A percentile compares a stretch with the other conserved stretches of the same genome.
These are phyloP conservation scores for Colletes gigas DNA, from an alignment of 1,140 invertebrate genomes.

Conservation along the genomic window DNA sequence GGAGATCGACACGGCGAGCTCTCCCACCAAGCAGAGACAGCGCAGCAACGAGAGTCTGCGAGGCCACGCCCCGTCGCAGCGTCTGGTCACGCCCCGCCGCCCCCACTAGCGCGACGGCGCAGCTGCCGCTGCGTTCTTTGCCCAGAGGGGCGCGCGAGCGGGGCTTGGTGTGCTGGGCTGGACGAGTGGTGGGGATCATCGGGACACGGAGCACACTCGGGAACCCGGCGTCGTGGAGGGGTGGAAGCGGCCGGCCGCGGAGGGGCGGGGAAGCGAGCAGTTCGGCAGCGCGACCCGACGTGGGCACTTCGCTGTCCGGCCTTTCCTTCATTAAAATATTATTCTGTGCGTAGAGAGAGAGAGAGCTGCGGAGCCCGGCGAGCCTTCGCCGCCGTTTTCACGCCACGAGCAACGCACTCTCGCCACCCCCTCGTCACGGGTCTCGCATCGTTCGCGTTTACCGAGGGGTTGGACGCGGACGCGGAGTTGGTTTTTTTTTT, in stretches of 20 bases:
- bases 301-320: conserved; percentile 81
- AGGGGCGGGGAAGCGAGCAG: conserved; percentile 80
- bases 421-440: conserved; percentile 48
- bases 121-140: not conserved
- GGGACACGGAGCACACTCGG: conserved; percentile 32
- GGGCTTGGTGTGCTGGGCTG: conserved; percentile 4
- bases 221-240: conserved; percentile 43
- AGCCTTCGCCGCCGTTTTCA: conserved; percentile 57
- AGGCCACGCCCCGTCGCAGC: conserved; percentile 16
- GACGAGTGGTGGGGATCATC: not conserved
- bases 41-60: conserved; percentile 38
- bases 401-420: conserved; percentile 62
- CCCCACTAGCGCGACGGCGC: conserved; percentile 7
- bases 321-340: conserved; percentile 81
- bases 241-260: conserved; percentile 65
- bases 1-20: not conserved
- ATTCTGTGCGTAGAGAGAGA: conserved; percentile 68
- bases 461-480: conserved; percentile 48
- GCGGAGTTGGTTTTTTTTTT: conserved; percentile 43
- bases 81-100: not conserved
- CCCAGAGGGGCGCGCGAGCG: conserved; percentile 13
- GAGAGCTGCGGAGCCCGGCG: conserved; percentile 60
- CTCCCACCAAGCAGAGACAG: not conserved
- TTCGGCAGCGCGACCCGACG: conserved; percentile 81
- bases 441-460: conserved; percentile 45